These are phyloP conservation scores for Catocala nupta DNA, from an alignment of 2,888 invertebrate species.

Conservation along the genomic window DNA sequence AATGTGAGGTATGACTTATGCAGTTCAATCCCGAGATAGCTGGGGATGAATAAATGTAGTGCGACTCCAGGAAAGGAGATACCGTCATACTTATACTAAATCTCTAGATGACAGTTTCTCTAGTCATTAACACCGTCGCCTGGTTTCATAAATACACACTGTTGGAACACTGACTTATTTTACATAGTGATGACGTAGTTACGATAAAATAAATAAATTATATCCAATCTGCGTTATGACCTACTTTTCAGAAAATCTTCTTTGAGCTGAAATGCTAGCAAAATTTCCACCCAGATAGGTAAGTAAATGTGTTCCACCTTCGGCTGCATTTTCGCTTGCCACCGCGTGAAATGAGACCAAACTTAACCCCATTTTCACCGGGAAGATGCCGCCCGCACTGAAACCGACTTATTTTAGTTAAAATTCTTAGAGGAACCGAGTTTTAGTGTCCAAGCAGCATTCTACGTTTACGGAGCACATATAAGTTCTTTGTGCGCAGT, in stretches of 20 bases:
- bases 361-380: slow-evolving; percentile 24
- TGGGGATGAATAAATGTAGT: no score
- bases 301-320: slow-evolving; percentile 36
- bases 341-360: slow-evolving; percentile 31
- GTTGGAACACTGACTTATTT: no score
- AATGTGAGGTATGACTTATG: no score
- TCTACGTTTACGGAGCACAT: not conserved
- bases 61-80: no score
- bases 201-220: no score
- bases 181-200: no score
- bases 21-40: no score
- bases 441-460: not conserved
- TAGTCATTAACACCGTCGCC: no score
- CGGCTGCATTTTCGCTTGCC: slow-evolving; percentile 23
- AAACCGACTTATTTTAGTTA: not conserved
- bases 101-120: no score
- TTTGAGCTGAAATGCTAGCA: slow-evolving; percentile 31
- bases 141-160: no score
- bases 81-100: no score
- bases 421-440: not conserved
- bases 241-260: slow-evolving; percentile 25
- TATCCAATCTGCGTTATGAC: slow-evolving; percentile 6
- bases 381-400: not conserved
- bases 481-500: no score
- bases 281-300: slow-evolving; percentile 30